A percentile compares a stretch with the other conserved stretches of the same genome.
These are phyloP conservation scores for Motacilla alba DNA, from an alignment of 2,113 vertebrate species.

Conservation along the genomic window DNA sequence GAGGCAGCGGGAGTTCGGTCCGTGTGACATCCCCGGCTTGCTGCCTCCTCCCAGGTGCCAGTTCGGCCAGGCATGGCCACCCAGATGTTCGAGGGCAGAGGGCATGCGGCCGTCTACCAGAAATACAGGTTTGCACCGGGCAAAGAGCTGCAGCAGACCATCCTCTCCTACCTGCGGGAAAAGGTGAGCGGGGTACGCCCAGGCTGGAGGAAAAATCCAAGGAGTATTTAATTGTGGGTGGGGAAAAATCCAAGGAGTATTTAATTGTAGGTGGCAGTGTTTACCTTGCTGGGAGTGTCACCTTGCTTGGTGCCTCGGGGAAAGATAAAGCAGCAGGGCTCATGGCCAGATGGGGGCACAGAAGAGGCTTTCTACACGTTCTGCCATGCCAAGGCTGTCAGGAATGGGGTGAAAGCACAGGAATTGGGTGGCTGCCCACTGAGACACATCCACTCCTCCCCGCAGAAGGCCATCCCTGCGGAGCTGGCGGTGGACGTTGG, in stretches of 20 bases:
- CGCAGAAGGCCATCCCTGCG: constrained; percentile 49
- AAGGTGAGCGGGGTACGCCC: constrained; percentile 60
- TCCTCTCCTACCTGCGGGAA: constrained; percentile 74
- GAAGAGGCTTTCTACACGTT: not conserved
- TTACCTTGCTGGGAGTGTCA: not conserved
- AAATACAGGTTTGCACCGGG: constrained; percentile 75
- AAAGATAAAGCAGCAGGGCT: not conserved
- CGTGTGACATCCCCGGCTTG: not conserved
- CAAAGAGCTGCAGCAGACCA: constrained; percentile 57
- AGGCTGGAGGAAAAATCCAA: not conserved
- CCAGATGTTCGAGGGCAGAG: constrained; percentile 76
- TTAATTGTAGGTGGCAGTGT: not conserved
- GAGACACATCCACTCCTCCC: accelerated
- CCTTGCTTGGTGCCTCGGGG: not conserved
- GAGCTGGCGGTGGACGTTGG: constrained; percentile 81
- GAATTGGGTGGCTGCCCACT: not conserved
- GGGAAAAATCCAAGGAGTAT: not conserved
- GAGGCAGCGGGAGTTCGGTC: not conserved
- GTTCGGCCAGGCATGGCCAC: constrained; percentile 58
- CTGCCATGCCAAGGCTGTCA: accelerated
- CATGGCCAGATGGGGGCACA: not conserved
- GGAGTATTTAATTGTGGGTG: not conserved
- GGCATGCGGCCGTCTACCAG: constrained; percentile 77
- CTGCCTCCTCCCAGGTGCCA: not conserved
- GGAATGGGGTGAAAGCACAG: not conserved